Conservation (phyloP, 2,888 invertebrate genomes). For the Lydus trimaculatus region DNA sequence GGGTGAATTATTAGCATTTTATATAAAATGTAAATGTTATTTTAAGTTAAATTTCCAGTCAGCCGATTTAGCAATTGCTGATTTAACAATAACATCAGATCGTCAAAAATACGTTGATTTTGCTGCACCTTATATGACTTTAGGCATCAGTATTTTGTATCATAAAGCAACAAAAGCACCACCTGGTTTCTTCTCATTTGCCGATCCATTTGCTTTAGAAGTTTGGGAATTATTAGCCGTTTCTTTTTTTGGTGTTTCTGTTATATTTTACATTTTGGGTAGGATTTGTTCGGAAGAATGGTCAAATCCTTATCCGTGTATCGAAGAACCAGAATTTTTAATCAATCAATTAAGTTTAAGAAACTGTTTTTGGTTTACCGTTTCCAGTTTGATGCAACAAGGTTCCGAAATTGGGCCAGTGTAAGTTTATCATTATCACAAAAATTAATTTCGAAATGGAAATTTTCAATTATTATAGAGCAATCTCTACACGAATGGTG, state of each 20-base stretch:
- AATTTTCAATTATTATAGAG: slow-evolving; percentile 63
- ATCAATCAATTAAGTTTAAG: slow-evolving; percentile 69
- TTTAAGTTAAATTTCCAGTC: slow-evolving; percentile 62
- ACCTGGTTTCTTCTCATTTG: slow-evolving; percentile 75
- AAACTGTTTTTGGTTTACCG: slow-evolving; percentile 73
- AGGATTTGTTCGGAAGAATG: slow-evolving; percentile 71
- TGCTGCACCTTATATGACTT: slow-evolving; percentile 93
- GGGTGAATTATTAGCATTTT: slow-evolving; percentile 56
- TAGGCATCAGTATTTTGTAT: slow-evolving; percentile 77
- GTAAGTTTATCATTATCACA: slow-evolving; percentile 59
- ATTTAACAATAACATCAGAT: slow-evolving; percentile 85
- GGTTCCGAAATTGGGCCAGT: slow-evolving; percentile 72
- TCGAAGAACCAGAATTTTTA: slow-evolving; percentile 68
- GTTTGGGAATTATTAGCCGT: slow-evolving; percentile 75
- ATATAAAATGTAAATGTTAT: neutral
- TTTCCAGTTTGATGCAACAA: slow-evolving; percentile 71
- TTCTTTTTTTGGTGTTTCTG: slow-evolving; percentile 71
- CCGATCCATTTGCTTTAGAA: slow-evolving; percentile 79
- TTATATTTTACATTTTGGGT: slow-evolving; percentile 69
- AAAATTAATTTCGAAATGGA: neutral
- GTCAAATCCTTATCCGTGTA: slow-evolving; percentile 70
- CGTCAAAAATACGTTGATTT: slow-evolving; percentile 90
- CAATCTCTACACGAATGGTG: slow-evolving; percentile 86
- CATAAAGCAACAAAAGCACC: slow-evolving; percentile 70
- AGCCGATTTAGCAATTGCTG: slow-evolving; percentile 90